phyloP scores from a whole-genome alignment of 2,113 vertebrate genomes.

The Austrofundulus limnaeus region DNA sequence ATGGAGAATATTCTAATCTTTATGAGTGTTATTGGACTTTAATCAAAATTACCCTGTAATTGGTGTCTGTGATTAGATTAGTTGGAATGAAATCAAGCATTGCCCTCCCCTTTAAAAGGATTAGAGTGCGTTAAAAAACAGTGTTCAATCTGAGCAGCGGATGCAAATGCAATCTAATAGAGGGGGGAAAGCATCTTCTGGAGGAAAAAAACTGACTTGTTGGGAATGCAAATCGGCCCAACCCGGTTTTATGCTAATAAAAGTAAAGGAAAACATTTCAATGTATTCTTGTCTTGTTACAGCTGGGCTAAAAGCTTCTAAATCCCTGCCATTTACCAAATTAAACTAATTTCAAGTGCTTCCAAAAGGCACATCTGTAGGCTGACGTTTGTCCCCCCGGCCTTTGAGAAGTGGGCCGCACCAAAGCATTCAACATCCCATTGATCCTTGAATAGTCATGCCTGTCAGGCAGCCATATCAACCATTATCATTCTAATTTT shows the following conservation, averaged over 20 bases:
- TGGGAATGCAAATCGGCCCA: conserved; percentile 88
- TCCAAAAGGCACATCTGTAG: conserved; percentile 97
- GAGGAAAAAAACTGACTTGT: conserved; percentile 63
- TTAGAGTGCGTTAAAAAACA: conserved; percentile 64
- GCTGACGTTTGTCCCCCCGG: conserved; percentile 88
- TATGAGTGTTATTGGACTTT: conserved; percentile 68
- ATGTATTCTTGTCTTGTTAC: conserved; percentile 96
- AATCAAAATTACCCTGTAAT: conserved; percentile 73
- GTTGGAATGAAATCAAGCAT: conserved; percentile 66
- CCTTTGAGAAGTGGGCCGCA: conserved; percentile 85
- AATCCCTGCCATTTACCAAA: conserved; percentile 99
- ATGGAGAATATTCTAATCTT: conserved; percentile 40
- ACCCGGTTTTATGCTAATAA: conserved; percentile 93
- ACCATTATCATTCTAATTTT: conserved; percentile 99
- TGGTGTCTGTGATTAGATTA: conserved; percentile 76
- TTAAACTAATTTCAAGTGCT: conserved; percentile 99
- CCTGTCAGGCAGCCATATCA: conserved; percentile 99
- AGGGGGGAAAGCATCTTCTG: conserved; percentile 44
- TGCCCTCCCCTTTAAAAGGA: conserved; percentile 63
- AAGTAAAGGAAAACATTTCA: conserved; percentile 87
- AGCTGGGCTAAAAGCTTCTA: conserved; percentile 92
- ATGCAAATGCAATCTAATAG: conserved; percentile 70
- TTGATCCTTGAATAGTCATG: conserved; percentile 99
- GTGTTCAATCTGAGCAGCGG: conserved; percentile 60
- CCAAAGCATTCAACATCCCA: conserved; percentile 89